phyloP scores from a whole-genome alignment of 2,888 invertebrate species.

The Meliscaeva auricollis region DNA sequence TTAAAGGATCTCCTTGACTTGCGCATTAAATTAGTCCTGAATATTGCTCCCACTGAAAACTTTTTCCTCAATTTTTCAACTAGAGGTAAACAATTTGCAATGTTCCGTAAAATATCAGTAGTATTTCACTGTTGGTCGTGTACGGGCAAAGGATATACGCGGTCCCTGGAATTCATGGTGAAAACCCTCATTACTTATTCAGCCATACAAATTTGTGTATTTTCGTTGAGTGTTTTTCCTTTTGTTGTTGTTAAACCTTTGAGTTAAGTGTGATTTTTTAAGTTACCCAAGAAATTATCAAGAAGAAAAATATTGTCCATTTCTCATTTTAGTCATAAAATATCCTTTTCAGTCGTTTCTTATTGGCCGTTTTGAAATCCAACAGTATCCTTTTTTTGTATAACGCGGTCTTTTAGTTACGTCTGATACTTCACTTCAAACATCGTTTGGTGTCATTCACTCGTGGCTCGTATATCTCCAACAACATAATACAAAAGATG shows the following conservation, averaged over 20 bases:
- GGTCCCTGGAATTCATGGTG: slow-evolving; percentile 35
- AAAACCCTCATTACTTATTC: slow-evolving; percentile 28
- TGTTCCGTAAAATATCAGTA: slow-evolving; percentile 52
- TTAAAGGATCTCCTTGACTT: slow-evolving; percentile 20
- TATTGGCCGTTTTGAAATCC: not conserved
- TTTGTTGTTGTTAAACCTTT: not conserved
- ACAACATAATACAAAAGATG: slow-evolving; percentile 18
- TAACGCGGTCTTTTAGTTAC: not conserved
- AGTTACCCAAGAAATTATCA: not conserved
- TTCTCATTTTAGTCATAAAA: not conserved
- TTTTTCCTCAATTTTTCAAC: not conserved
- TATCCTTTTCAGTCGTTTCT: not conserved
- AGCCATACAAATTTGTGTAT: not conserved
- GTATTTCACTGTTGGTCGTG: slow-evolving; percentile 72
- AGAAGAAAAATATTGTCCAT: not conserved
- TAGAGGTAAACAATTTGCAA: slow-evolving; percentile 66
- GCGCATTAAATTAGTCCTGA: slow-evolving; percentile 16
- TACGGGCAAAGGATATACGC: slow-evolving; percentile 61
- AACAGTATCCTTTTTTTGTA: slow-evolving; percentile 4
- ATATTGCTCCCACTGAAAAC: not conserved
- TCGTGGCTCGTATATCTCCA: slow-evolving; percentile 1
- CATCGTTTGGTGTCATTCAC: slow-evolving; percentile 34
- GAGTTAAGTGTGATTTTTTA: not conserved
- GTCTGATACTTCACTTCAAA: slow-evolving; percentile 17
- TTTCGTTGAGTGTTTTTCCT: not conserved